These are phyloP conservation scores for Furcifer pardalis DNA, from an alignment of 2,797 vertebrate genomes.

Conservation along the genomic window DNA sequence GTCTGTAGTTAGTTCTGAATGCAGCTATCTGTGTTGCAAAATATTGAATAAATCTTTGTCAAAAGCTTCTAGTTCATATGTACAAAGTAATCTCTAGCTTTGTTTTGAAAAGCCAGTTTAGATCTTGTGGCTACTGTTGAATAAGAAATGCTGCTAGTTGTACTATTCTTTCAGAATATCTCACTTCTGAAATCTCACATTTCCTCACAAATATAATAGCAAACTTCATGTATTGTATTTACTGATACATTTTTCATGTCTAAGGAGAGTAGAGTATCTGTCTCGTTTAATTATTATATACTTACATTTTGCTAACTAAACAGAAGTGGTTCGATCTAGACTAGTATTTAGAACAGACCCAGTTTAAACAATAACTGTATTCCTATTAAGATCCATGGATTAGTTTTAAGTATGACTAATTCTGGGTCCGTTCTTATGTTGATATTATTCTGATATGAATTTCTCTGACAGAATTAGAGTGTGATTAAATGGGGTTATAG, in stretches of 20 bases:
- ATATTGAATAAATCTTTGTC: conserved; percentile 49
- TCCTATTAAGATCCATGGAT: neutral
- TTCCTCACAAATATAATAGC: conserved; percentile 32
- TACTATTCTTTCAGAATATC: conserved; percentile 50
- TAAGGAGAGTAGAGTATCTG: conserved; percentile 32
- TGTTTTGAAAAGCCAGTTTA: conserved; percentile 60
- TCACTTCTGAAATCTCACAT: conserved; percentile 41
- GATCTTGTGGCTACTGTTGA: conserved; percentile 49
- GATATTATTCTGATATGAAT: neutral
- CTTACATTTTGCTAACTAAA: neutral
- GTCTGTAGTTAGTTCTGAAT: conserved; percentile 58
- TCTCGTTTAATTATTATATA: conserved; percentile 36
- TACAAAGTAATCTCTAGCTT: conserved; percentile 54
- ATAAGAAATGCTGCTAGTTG: conserved; percentile 49
- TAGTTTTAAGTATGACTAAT: neutral
- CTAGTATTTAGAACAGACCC: neutral
- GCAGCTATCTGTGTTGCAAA: conserved; percentile 50
- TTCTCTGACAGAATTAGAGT: too few species aligned
- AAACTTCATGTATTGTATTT: conserved; percentile 29
- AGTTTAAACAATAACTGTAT: neutral
- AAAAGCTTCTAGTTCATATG: conserved; percentile 53
- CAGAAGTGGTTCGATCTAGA: neutral
- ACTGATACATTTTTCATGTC: conserved; percentile 44
- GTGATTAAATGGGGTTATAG: too few species aligned
- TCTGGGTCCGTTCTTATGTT: neutral